Base-by-base conservation (phyloP, 1,140 invertebrate species). In the Amyelois transitella region DNA sequence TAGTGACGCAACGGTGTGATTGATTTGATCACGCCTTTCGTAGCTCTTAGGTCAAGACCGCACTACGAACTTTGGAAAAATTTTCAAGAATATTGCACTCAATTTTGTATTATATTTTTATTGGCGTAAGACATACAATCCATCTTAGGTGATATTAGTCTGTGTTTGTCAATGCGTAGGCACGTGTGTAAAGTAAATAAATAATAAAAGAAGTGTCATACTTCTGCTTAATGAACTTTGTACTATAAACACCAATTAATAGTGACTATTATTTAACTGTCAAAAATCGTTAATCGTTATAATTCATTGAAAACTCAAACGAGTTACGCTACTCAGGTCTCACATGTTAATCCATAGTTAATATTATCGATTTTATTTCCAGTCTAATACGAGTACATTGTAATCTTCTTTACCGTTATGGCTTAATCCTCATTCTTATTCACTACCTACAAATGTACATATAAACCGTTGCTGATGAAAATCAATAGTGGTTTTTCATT, bases 21-120 rank as follows among this genome's bases (percentile, higher is more conserved):
- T 64, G 64, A 72, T 69, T 65, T 51, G 56, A 64, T 62, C 61
- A 66, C 62, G 63, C 56, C 62, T 67, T 70, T 64, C 55, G 38
- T 66, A 65, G 53, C 62, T 62, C 63, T 62, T 55, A 49, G 66
- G 66, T 71, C 66, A 70, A 72, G 69, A 70, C 56, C 69, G 60
- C 43, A 56, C 49, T 43, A 14, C 20, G 45, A 48, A 48, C 45
- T 14, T 55, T 25, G 53, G 50, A 59, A 55, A 52, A 66, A 57
- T 49, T 51, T 56, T 32, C 19, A 22, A 20, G 32, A 12, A 18
- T 25, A 28, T 21, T 18, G n/a, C 12, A 49, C 44, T 19, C 53
- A n/a, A 60, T 53, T 57, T 18, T 50, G 18, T 47, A 61, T 55
- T 50, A 17, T 61, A 53, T 51, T 32, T 5, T 32, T 4, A 44